Evolutionary conservation across 2,113 vertebrate genomes (phyloP), one percentile per base, ranked within the genome.

Genomic region (Anguilla rostrata): DNA sequence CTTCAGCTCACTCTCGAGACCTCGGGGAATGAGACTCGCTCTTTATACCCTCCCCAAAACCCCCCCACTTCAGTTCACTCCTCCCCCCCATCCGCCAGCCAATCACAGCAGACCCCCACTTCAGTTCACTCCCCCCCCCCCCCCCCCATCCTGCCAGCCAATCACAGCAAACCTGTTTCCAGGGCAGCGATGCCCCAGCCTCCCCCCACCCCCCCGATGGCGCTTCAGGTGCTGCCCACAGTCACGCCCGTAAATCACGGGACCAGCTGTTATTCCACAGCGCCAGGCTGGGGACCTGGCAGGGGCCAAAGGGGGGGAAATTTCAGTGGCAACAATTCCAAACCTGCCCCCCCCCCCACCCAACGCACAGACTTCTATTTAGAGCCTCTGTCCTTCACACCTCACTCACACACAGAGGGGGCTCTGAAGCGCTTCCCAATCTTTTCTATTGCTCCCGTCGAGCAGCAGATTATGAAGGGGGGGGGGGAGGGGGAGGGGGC

Each of bases 381-480:
- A 88, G 80, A 92, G 91, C 87, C 39, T 90, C 86, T 88, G 94
- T 92, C 93, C 94, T 95, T 95, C 91, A 95, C 93, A 94, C 94
- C 90, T 93, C 89, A 87, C 34, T 91, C 87, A 79, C 92, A 82
- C 91, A 87, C 79, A 78, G 88, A 84, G 78, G 84, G 20, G 34
- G 85, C 40, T 84, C 56, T 34, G 49, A 22, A 15, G 53, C 18
- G n/a, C 9, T 14, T 20, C 43, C 20, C 71, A 41, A n/a, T 18
- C 39, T 56, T 56, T 86, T 40, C 86, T 87, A 87, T 18, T 79
- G 26, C 34, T 83, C 87, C 66, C 60, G 60, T 85, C 66, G 84
- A 84, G 89, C 88, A 2, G 56, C 15, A 71, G 49, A 39, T 80
- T 66, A 66, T 29, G 16, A 39, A 16, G 86, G n/a, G 2, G 16